Conservation (phyloP, 2,888 invertebrate genomes). For the Tromatobia lineatoria region DNA sequence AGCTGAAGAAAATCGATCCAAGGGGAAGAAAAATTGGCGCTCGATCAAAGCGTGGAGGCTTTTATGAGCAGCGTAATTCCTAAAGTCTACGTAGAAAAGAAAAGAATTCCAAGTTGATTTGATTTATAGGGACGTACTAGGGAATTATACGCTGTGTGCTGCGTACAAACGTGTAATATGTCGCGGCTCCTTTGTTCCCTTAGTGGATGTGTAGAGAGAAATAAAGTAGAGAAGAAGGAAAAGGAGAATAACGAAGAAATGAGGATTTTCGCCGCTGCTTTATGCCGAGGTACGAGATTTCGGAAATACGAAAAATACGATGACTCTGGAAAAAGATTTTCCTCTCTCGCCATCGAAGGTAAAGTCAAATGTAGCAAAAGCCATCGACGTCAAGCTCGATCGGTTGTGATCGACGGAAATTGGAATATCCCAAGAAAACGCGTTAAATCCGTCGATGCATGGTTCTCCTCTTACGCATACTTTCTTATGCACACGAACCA, state of each 20-base stretch:
- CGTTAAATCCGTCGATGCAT: slow-evolving; percentile 31
- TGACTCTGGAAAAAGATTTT: slow-evolving; percentile 31
- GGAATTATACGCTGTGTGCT: too few species aligned
- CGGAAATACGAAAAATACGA: slow-evolving; percentile 5
- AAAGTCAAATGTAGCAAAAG: slow-evolving; percentile 27
- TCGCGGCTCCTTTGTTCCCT: slow-evolving; percentile 56
- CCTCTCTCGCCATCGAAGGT: neutral
- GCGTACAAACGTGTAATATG: slow-evolving; percentile 67
- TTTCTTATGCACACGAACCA: slow-evolving; percentile 20
- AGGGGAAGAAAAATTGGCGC: slow-evolving; percentile 41
- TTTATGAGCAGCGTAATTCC: slow-evolving; percentile 1
- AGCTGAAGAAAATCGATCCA: slow-evolving; percentile 1
- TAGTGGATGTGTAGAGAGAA: slow-evolving; percentile 25
- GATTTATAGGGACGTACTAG: slow-evolving; percentile 59
- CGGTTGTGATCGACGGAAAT: slow-evolving; percentile 58
- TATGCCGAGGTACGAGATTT: too few species aligned
- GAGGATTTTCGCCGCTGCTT: too few species aligned
- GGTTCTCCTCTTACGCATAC: slow-evolving; percentile 1
- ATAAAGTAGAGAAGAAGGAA: slow-evolving; percentile 47
- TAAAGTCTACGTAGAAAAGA: slow-evolving; percentile 51
- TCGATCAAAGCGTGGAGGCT: slow-evolving; percentile 26
- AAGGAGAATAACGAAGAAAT: slow-evolving; percentile 37
- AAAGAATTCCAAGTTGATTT: slow-evolving; percentile 68
- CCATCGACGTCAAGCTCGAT: slow-evolving; percentile 26
- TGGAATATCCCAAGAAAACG: slow-evolving; percentile 53